phyloP scores from a whole-genome alignment of 2,888 invertebrate genomes.

The Yponomeuta evonymella region DNA sequence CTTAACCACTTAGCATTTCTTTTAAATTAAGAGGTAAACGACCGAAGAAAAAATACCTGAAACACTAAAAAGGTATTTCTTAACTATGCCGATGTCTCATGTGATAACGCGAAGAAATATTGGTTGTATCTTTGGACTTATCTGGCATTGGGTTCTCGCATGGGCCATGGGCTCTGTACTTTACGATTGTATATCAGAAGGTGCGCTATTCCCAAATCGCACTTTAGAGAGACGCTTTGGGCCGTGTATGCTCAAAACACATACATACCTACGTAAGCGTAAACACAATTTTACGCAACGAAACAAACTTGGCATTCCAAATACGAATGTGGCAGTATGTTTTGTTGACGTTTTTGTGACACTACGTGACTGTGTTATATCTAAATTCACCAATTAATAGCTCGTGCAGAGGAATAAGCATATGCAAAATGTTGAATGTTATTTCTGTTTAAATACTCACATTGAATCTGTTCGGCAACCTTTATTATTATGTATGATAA shows the following conservation, averaged over 20 bases:
- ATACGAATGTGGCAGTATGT: constrained; percentile 37
- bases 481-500: background rate
- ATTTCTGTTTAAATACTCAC: constrained; percentile 6
- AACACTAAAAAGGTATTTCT: constrained; percentile 8
- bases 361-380: constrained; percentile 38
- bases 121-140: constrained; percentile 28
- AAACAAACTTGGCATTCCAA: constrained; percentile 34
- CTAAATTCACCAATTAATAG: background rate
- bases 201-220: constrained; percentile 75
- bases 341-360: constrained; percentile 7
- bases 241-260: constrained; percentile 43
- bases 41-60: constrained; percentile 3
- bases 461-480: constrained; percentile 7
- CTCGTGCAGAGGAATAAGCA: background rate
- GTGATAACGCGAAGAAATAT: background rate
- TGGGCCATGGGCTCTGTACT: constrained; percentile 42
- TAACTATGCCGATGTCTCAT: constrained; percentile 12
- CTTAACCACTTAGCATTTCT: constrained; percentile 5
- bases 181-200: constrained; percentile 68
- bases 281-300: constrained; percentile 24
- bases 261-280: constrained; percentile 22
- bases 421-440: background rate
- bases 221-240: constrained; percentile 65
- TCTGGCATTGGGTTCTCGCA: constrained; percentile 29
- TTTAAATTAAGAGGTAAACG: constrained; percentile 14